These are phyloP conservation scores for Garra rufa DNA, from an alignment of 2,113 vertebrate genomes.

Conservation along the genomic window DNA sequence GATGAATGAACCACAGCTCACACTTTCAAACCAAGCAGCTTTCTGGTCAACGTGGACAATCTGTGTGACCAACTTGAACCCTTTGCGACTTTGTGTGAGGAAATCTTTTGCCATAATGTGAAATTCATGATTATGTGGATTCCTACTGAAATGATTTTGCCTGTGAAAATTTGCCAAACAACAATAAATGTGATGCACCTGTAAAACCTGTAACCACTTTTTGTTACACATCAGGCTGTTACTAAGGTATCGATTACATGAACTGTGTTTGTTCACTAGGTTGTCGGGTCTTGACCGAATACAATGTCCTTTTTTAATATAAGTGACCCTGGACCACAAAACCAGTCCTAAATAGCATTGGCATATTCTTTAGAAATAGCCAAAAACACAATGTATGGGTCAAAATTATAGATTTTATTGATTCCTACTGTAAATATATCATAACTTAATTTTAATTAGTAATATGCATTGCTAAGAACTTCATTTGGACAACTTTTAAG, in stretches of 20 bases:
- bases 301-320: neutral
- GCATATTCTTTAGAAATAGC: no score
- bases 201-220: neutral
- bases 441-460: no score
- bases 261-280: no score
- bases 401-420: no score
- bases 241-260: no score
- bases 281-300: neutral
- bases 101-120: neutral
- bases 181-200: neutral
- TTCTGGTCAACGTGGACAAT: neutral
- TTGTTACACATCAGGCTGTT: neutral
- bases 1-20: neutral
- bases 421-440: no score
- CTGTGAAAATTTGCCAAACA: neutral
- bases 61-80: neutral
- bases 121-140: neutral
- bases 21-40: neutral
- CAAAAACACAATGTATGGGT: no score
- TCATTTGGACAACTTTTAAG: no score
- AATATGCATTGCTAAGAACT: no score
- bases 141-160: neutral
- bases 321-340: no score
- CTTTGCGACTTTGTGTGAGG: neutral
- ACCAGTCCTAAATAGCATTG: no score